phyloP scores from a whole-genome alignment of 2,888 invertebrate species.

The Spodoptera picta region DNA sequence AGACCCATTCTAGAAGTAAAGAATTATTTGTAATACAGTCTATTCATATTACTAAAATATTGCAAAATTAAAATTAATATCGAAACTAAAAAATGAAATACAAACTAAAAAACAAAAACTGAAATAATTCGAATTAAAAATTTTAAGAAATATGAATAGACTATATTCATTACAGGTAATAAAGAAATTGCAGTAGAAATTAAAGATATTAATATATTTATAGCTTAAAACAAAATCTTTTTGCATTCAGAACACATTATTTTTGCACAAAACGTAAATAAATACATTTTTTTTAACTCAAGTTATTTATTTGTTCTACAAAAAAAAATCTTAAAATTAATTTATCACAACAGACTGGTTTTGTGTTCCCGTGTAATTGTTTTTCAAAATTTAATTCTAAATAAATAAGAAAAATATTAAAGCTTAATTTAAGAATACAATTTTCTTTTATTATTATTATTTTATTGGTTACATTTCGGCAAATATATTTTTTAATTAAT shows the following conservation, averaged over 20 bases:
- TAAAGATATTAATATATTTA: constrained; percentile 53
- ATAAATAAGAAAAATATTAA: constrained; percentile 80
- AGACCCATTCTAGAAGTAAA: constrained; percentile 78
- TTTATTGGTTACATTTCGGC: constrained; percentile 37
- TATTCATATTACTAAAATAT: constrained; percentile 48
- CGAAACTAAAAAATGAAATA: constrained; percentile 31
- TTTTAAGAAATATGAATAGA: constrained; percentile 50
- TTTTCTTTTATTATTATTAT: constrained; percentile 55
- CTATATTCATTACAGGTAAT: constrained; percentile 52
- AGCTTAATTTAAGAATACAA: constrained; percentile 75
- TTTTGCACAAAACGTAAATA: constrained; percentile 65
- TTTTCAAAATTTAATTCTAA: constrained; percentile 66
- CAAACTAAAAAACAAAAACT: constrained; percentile 14
- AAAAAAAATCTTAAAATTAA: constrained; percentile 77
- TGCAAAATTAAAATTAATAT: constrained; percentile 25
- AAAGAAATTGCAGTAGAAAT: constrained; percentile 58
- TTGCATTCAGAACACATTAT: constrained; percentile 67
- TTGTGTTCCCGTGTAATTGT: constrained; percentile 74
- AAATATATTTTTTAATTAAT: constrained; percentile 31
- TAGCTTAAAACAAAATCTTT: constrained; percentile 49
- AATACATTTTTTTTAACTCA: constrained; percentile 59
- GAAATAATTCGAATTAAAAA: constrained; percentile 12
- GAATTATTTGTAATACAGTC: constrained; percentile 51
- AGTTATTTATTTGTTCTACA: constrained; percentile 60
- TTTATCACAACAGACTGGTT: constrained; percentile 86